Base-by-base conservation (phyloP, 2,113 vertebrate genomes). In the Caracal caracal region DNA sequence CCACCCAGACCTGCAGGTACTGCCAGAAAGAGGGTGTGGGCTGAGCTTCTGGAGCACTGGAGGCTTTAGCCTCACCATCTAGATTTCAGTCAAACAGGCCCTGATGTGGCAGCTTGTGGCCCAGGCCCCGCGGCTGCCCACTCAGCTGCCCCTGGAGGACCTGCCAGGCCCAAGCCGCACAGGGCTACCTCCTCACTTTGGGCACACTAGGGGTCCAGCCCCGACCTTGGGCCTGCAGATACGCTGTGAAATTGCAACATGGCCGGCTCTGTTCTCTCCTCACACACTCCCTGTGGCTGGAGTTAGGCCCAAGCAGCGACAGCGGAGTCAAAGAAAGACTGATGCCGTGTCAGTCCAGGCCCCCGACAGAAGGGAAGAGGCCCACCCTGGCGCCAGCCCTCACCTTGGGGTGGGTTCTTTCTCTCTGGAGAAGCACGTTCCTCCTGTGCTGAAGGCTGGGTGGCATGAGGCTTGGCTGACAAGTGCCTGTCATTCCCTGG, bases 311-410 rank as follows among this genome's bases (percentile, higher is more conserved):
- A 28, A 28, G 35, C 30, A 11, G 61, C 5, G 37, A 47, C 26
- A 10, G 30, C 10, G 2, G 28, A 37, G 35, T 40, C 22, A 63
- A 83, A 37, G 63, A 66, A 65, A 78, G n/a, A 73, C 19, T 22
- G 40, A 66, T 0, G 0, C 37, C 37, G 19, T 20, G 53, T 49
- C 24, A 61, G 35, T 70, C 51, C 24, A 80, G 75, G 24, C 37
- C 73, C 20, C 92, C 71, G 63, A 71, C 6, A 4, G 17, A 80
- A 61, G 37, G 22, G 17, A 88, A 61, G 63, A 88, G 75, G 24
- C 8, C n/a, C 63, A 61, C 0, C 1, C 30, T 9, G 2, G 10
- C 0, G 26, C 61, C 7, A 3, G 71, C 35, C 35, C 35, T 78
- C 5, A 12, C 5, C 47, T 17, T 43, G 61, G 43, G 47, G 35